Conservation (phyloP, 2,113 vertebrate species). For the Clarias macrocephalus region DNA sequence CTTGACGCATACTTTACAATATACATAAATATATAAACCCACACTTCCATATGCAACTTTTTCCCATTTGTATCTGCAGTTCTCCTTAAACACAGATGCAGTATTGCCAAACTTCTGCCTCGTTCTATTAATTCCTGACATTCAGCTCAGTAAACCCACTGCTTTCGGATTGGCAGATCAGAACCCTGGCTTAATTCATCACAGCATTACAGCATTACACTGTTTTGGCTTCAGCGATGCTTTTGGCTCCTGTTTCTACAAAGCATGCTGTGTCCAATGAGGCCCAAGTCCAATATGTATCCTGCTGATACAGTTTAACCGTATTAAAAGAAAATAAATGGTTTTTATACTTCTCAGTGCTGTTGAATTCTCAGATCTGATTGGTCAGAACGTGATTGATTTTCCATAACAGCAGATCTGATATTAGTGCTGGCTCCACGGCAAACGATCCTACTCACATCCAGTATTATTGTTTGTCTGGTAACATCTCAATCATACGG, state of each 20-base stretch:
- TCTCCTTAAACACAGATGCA: background rate
- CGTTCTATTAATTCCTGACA: background rate
- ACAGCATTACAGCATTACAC: conserved; percentile 16
- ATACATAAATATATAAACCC: background rate
- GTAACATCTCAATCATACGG: background rate
- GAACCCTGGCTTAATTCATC: conserved; percentile 24
- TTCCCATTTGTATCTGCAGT: background rate
- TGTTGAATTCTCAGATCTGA: background rate
- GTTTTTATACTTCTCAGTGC: background rate
- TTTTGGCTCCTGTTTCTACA: conserved; percentile 6
- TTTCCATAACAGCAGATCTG: background rate
- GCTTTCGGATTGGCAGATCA: conserved; percentile 33
- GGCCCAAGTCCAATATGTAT: background rate
- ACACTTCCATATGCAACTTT: background rate
- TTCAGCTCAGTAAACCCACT: conserved; percentile 10
- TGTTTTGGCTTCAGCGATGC: background rate
- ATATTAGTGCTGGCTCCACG: background rate
- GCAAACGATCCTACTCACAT: background rate
- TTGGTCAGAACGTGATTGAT: background rate
- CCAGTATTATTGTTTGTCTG: background rate
- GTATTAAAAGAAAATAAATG: background rate
- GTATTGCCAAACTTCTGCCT: background rate
- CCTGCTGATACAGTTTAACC: background rate
- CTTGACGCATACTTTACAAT: background rate
- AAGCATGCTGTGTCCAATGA: background rate